phyloP scores from a whole-genome alignment of 2,888 invertebrate species.

The Acleris holmiana region DNA sequence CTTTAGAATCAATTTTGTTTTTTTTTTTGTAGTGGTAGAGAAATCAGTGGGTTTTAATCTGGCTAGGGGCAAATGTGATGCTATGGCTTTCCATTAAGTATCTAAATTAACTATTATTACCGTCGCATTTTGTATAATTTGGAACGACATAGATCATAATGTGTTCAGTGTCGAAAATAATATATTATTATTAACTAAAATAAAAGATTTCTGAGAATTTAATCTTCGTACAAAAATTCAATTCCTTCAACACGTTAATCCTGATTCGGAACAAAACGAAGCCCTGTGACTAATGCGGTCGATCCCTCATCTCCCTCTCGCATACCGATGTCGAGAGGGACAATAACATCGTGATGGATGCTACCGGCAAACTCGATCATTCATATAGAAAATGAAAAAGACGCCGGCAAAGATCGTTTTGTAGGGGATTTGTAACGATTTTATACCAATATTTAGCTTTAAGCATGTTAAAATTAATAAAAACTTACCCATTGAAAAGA shows the following conservation, averaged over 20 bases:
- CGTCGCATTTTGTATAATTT: too few species aligned
- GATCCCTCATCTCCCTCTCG: constrained; percentile 45
- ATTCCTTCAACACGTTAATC: constrained; percentile 13
- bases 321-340: constrained; percentile 58
- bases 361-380: constrained; percentile 71
- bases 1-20: too few species aligned
- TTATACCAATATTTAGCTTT: not conserved
- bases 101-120: too few species aligned
- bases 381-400: constrained; percentile 62
- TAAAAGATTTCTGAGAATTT: not conserved
- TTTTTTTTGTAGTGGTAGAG: too few species aligned
- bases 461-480: too few species aligned
- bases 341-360: constrained; percentile 75
- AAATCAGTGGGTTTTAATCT: too few species aligned
- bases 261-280: constrained; percentile 63
- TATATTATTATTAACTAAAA: too few species aligned
- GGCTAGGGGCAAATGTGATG: too few species aligned
- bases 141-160: too few species aligned
- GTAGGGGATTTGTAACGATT: constrained; percentile 10
- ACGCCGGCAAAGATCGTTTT: constrained; percentile 14
- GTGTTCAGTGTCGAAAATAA: too few species aligned
- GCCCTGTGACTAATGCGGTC: constrained; percentile 66
- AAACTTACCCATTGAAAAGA: too few species aligned
- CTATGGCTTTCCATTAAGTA: too few species aligned
- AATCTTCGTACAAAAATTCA: constrained; percentile 11